Percentiles rank a stretch among this genome's conserved stretches.
Conservation (phyloP, 35 echinoderm and acorn worm genomes). For the Acanthaster planci region DNA sequence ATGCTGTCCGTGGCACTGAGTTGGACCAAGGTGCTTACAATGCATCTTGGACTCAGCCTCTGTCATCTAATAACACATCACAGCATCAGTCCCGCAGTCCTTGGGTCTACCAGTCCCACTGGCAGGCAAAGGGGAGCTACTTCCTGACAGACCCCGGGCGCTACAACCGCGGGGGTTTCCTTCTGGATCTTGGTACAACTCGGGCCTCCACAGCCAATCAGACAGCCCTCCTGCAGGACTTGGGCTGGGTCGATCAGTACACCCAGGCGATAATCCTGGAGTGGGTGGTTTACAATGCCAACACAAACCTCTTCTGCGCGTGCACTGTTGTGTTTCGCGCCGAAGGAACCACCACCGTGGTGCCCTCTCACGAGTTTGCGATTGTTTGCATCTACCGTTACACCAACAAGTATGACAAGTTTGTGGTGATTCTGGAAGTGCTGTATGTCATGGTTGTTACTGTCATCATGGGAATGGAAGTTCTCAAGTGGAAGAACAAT, state of each 20-base stretch:
- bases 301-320: slow-evolving; percentile 74
- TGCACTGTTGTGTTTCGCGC: slow-evolving; percentile 69
- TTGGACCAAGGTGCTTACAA: slow-evolving; percentile 9
- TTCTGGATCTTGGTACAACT: slow-evolving; percentile 44
- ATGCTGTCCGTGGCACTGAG: background rate
- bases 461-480: slow-evolving; percentile 66
- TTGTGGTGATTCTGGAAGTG: slow-evolving; percentile 68
- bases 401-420: slow-evolving; percentile 41
- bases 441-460: slow-evolving; percentile 74
- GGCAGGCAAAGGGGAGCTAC: slow-evolving; percentile 51
- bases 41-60: slow-evolving; percentile 39
- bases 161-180: slow-evolving; percentile 68
- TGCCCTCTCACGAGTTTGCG: slow-evolving; percentile 36
- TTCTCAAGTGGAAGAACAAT: slow-evolving; percentile 34
- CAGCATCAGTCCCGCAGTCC: background rate
- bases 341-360: slow-evolving; percentile 35
- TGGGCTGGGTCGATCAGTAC: slow-evolving; percentile 61
- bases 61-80: background rate
- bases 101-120: slow-evolving; percentile 59
- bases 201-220: background rate
- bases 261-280: slow-evolving; percentile 80
- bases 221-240: slow-evolving; percentile 21
- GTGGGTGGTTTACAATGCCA: slow-evolving; percentile 83
- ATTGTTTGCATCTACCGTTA: slow-evolving; percentile 51
- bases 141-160: background rate